phyloP scores from a whole-genome alignment of 1,140 invertebrate genomes.

The Aphelenchoides besseyi region DNA sequence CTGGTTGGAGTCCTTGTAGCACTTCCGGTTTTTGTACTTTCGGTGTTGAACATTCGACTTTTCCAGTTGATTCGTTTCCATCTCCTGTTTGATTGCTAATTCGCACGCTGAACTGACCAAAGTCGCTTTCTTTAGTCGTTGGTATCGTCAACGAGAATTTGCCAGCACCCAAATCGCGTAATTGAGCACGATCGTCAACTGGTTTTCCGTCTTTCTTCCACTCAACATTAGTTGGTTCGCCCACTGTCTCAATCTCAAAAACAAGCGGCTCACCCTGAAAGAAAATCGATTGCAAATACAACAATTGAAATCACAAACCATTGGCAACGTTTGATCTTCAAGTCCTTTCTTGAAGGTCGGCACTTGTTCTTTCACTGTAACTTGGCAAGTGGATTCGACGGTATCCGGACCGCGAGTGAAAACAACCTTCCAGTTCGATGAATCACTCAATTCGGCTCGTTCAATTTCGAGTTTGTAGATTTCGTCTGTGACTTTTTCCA shows the following conservation, averaged over 20 bases:
- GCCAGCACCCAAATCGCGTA: constrained; percentile 44
- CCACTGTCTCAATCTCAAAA: constrained; percentile 58
- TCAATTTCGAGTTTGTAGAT: constrained; percentile 72
- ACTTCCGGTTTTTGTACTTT: constrained; percentile 65
- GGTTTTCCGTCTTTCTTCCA: constrained; percentile 59
- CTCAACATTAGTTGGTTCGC: constrained; percentile 56
- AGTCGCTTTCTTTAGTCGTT: constrained; percentile 39
- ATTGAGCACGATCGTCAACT: constrained; percentile 16
- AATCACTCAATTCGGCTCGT: constrained; percentile 71
- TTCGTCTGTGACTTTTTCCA: constrained; percentile 54
- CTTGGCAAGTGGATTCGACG: constrained; percentile 70
- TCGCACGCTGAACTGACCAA: constrained; percentile 42
- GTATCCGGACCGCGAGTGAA: constrained; percentile 72
- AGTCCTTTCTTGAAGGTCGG: constrained; percentile 79
- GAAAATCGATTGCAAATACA: not conserved
- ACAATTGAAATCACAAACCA: constrained; percentile 61
- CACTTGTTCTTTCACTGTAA: constrained; percentile 73
- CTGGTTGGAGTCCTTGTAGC: constrained; percentile 70
- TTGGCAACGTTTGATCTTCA: constrained; percentile 71
- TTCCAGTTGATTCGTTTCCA: no score
- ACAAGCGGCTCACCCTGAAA: constrained; percentile 45
- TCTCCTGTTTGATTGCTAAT: constrained; percentile 40
- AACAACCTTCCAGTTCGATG: constrained; percentile 71
- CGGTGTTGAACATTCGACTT: no score
- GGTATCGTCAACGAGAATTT: constrained; percentile 36